Evolutionary conservation across 2,888 invertebrate genomes (phyloP).

Genomic region (Andrena minutula): DNA sequence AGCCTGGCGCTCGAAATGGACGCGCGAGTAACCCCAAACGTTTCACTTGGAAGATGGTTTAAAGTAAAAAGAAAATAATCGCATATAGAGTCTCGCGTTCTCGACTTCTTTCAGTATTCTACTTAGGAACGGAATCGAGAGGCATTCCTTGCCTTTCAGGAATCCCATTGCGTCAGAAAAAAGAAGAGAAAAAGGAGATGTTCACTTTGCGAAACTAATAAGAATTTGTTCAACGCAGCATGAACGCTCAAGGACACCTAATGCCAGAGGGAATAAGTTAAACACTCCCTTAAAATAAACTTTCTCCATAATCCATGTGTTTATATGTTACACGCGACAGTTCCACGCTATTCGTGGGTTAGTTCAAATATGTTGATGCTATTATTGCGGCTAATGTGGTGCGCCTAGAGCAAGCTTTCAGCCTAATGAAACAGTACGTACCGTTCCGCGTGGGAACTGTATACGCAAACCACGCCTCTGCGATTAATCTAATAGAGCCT

Average conservation of each 20-base stretch:
- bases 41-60: conserved; percentile 30
- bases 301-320: not conserved
- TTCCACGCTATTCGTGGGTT: conserved; percentile 12
- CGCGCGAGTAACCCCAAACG: conserved; percentile 47
- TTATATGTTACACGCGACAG: not conserved
- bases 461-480: conserved; percentile 33
- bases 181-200: too few relatives aligned
- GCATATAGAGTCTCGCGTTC: not conserved
- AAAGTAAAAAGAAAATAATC: not conserved
- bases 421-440: conserved; percentile 44
- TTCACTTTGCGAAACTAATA: not conserved
- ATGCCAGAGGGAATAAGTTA: not conserved
- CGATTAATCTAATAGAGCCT: conserved; percentile 55
- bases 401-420: conserved; percentile 35
- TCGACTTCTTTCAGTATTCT: not conserved
- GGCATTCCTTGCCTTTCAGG: not conserved
- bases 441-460: conserved; percentile 30
- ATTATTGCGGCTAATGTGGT: conserved; percentile 31
- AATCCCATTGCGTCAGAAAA: too few relatives aligned
- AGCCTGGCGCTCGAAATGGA: conserved; percentile 20
- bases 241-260: not conserved
- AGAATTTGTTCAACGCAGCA: not conserved
- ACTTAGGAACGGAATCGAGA: not conserved
- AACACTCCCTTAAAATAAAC: not conserved
- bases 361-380: conserved; percentile 13